Percentiles rank a stretch among this genome's conserved stretches.
Conservation (phyloP, 2,797 vertebrate species). For the Phrynocephalus vlangalii region DNA sequence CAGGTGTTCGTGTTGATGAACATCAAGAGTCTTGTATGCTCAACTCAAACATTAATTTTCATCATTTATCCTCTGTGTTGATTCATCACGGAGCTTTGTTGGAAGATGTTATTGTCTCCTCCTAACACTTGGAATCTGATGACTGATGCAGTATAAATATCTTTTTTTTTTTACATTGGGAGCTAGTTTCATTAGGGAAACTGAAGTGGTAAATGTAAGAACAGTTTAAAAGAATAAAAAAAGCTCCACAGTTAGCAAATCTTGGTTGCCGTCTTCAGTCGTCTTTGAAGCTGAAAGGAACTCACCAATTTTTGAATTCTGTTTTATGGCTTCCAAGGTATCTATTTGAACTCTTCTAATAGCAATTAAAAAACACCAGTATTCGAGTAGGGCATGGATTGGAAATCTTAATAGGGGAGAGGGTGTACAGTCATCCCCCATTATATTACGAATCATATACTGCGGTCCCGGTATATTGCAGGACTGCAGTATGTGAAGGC, state of each 20-base stretch:
- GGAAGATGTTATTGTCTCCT: not conserved
- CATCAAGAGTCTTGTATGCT: not conserved
- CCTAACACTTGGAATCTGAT: not conserved
- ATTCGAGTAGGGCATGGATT: not conserved
- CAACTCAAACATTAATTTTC: not conserved
- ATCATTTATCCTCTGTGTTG: not conserved
- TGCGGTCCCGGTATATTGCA: no score
- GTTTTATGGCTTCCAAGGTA: not conserved
- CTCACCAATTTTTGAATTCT: not conserved
- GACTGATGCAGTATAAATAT: not conserved
- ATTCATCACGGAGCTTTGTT: not conserved
- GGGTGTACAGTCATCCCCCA: no score
- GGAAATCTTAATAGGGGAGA: not conserved
- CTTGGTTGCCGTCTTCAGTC: no score
- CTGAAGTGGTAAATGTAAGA: no score
- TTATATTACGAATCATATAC: no score
- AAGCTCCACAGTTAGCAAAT: no score
- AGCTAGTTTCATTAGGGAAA: not conserved
- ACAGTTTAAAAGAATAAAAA: conserved; percentile 1
- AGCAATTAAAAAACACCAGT: not conserved
- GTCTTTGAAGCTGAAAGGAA: not conserved
- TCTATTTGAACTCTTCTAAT: not conserved
- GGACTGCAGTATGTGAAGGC: no score
- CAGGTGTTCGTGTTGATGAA: not conserved
- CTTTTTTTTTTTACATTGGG: not conserved